Evolutionary conservation across 2,888 invertebrate species (phyloP).

Genomic region (Tipula lateralis): DNA sequence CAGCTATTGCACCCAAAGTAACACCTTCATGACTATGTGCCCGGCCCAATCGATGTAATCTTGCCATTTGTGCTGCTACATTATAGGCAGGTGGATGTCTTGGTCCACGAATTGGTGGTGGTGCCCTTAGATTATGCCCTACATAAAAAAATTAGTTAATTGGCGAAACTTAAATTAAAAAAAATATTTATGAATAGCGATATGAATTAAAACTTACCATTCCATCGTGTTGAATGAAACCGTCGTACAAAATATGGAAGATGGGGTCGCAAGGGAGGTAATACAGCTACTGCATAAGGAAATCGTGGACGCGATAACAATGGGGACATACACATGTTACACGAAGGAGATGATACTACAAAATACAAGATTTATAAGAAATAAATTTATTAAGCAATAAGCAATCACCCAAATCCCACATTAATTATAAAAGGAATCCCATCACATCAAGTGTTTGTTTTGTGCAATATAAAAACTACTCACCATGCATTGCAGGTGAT

Average conservation of each 20-base stretch:
- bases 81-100: constrained; percentile 74
- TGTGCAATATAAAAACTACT: constrained; percentile 35
- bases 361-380: background rate
- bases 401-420: background rate
- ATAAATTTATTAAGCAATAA: background rate
- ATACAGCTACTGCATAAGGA: constrained; percentile 54
- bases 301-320: constrained; percentile 30
- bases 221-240: constrained; percentile 31
- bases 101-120: constrained; percentile 36
- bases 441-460: background rate
- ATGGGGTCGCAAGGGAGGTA: constrained; percentile 53
- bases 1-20: constrained; percentile 44
- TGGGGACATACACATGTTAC: constrained; percentile 13
- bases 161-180: background rate
- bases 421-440: background rate
- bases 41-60: constrained; percentile 72
- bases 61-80: constrained; percentile 80
- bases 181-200: too few relatives aligned
- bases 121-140: constrained; percentile 35
- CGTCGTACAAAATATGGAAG: constrained; percentile 25
- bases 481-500: constrained; percentile 53
- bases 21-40: constrained; percentile 85
- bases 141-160: background rate
- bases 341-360: constrained; percentile 25
- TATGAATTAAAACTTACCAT: constrained; percentile 30